These are phyloP conservation scores for Drosophila anomalata DNA, from an alignment of 2,888 invertebrate species.

Conservation along the genomic window DNA sequence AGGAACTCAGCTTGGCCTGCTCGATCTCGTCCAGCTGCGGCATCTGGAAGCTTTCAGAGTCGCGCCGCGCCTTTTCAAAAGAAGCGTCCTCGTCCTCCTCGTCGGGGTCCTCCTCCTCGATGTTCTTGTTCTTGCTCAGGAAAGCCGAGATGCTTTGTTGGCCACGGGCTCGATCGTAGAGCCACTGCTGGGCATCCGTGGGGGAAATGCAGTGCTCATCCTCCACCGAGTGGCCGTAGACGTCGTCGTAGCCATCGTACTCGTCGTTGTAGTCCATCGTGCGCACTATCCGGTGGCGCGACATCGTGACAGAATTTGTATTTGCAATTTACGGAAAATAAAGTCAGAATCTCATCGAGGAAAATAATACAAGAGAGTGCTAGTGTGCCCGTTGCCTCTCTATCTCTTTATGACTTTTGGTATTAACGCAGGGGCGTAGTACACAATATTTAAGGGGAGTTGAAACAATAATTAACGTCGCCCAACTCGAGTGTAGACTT, in stretches of 20 bases:
- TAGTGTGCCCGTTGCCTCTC: constrained; percentile 15
- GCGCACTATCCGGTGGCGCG: constrained; percentile 93
- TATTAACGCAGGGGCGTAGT: background rate
- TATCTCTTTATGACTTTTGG: background rate
- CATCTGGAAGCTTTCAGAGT: constrained; percentile 84
- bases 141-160: constrained; percentile 91
- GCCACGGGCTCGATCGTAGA: constrained; percentile 91
- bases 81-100: constrained; percentile 84
- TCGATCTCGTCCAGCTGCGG: constrained; percentile 87
- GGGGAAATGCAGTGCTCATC: constrained; percentile 96
- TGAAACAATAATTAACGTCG: background rate
- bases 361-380: constrained; percentile 35
- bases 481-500: background rate
- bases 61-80: constrained; percentile 83
- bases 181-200: constrained; percentile 92
- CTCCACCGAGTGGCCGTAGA: constrained; percentile 97
- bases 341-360: constrained; percentile 43
- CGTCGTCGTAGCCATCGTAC: constrained; percentile 90
- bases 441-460: background rate
- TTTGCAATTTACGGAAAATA: constrained; percentile 51
- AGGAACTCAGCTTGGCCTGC: constrained; percentile 91
- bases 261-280: constrained; percentile 94
- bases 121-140: constrained; percentile 88
- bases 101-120: constrained; percentile 88
- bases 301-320: constrained; percentile 86